These are phyloP conservation scores for Spicauda simplicius DNA, from an alignment of 2,888 invertebrate genomes.

Conservation along the genomic window DNA sequence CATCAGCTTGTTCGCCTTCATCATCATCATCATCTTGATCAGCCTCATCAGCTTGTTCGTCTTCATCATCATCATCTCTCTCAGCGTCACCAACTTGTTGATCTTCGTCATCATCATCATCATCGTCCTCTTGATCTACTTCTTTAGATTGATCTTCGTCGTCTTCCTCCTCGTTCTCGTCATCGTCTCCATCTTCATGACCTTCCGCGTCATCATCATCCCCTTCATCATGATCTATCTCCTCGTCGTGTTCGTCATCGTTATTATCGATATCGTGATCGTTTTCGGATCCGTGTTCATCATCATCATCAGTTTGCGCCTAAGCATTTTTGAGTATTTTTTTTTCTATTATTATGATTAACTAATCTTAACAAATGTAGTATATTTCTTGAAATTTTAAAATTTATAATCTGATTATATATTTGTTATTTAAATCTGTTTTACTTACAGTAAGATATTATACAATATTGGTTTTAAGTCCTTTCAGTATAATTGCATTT, in stretches of 20 bases:
- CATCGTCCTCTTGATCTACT: slow-evolving; percentile 42
- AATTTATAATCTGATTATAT: background rate
- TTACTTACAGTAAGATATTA: too few relatives aligned
- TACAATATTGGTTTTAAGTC: too few relatives aligned
- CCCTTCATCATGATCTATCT: too few relatives aligned
- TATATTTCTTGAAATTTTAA: too few relatives aligned
- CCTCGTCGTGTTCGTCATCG: slow-evolving; percentile 44
- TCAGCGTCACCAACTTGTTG: slow-evolving; percentile 47
- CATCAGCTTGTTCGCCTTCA: slow-evolving; percentile 43
- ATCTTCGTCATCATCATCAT: slow-evolving; percentile 49
- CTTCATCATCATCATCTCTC: slow-evolving; percentile 56
- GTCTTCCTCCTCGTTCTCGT: slow-evolving; percentile 51
- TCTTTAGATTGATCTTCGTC: slow-evolving; percentile 42
- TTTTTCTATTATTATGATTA: background rate
- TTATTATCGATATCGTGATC: slow-evolving; percentile 44
- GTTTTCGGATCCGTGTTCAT: slow-evolving; percentile 54
- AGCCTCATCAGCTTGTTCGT: slow-evolving; percentile 38
- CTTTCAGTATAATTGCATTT: background rate
- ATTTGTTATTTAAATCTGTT: too few relatives aligned
- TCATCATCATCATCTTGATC: slow-evolving; percentile 48
- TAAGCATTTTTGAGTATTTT: slow-evolving; percentile 24
- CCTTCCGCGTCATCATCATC: too few relatives aligned
- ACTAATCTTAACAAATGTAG: background rate
- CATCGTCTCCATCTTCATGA: slow-evolving; percentile 37
- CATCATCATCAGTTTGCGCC: slow-evolving; percentile 57